Percentiles rank a stretch among this genome's conserved stretches.
Evolutionary conservation across 2,888 invertebrate species (phyloP).

Genomic region (Ametastegia equiseti): DNA sequence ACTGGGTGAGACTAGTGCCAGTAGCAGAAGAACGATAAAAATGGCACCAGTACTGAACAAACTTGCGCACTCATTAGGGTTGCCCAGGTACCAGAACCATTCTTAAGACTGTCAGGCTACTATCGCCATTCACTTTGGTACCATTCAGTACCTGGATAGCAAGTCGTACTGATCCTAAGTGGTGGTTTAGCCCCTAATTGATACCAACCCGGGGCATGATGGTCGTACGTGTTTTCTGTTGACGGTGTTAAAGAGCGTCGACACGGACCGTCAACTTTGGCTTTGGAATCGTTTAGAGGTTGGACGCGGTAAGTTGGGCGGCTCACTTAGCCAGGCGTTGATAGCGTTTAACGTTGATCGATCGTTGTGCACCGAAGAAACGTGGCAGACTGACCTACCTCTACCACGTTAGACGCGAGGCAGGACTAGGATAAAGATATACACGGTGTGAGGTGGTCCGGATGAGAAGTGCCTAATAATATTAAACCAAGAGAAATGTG

Average conservation of each 20-base stretch:
- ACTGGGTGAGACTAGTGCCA: no score
- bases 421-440: conserved; percentile 36
- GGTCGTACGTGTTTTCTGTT: conserved; percentile 18
- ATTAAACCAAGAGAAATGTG: conserved; percentile 53
- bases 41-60: no score
- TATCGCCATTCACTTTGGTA: no score
- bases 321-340: conserved; percentile 35
- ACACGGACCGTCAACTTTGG: conserved; percentile 37
- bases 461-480: conserved; percentile 54
- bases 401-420: conserved; percentile 33
- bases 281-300: conserved; percentile 35
- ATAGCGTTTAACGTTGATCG: conserved; percentile 49
- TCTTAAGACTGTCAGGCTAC: no score
- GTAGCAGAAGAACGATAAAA: no score
- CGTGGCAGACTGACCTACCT: conserved; percentile 48
- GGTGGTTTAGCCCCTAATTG: no score
- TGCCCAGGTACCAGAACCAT: no score
- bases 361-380: conserved; percentile 46
- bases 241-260: conserved; percentile 36
- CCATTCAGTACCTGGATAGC: no score
- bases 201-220: not conserved
- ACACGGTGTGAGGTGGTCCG: conserved; percentile 3
- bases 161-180: no score
- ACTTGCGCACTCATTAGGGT: no score
- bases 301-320: conserved; percentile 10